These are phyloP conservation scores for Leucosticte australis DNA, from an alignment of 2,113 vertebrate species.

Conservation along the genomic window DNA sequence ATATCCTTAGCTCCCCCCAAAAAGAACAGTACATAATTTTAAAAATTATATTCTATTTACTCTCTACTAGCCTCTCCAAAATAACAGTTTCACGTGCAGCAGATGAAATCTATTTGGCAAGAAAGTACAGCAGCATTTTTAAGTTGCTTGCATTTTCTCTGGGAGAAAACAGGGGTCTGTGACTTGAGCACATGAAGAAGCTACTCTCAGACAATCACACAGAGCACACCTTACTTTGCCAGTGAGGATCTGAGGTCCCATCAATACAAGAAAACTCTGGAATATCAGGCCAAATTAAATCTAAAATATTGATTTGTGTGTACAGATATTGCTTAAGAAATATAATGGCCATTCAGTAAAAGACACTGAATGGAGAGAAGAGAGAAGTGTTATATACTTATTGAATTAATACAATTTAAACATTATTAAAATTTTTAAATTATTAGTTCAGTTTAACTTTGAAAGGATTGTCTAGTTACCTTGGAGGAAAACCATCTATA, in stretches of 20 bases:
- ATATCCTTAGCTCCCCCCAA: neutral
- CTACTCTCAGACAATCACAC: neutral
- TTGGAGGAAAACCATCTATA: neutral
- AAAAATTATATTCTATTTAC: neutral
- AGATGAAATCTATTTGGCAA: neutral
- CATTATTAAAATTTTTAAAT: neutral
- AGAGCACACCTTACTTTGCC: neutral
- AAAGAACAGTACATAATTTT: neutral
- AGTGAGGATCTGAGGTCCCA: neutral
- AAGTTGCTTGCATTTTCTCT: neutral
- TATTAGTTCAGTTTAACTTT: neutral
- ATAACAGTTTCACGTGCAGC: neutral
- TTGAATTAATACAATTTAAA: neutral
- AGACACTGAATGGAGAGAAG: neutral
- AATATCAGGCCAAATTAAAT: neutral
- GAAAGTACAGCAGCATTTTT: neutral
- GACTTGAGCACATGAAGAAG: neutral
- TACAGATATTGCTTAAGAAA: neutral
- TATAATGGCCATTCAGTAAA: neutral
- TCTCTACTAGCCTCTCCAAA: neutral
- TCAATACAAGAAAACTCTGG: neutral
- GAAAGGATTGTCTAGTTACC: neutral
- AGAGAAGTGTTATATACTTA: neutral
- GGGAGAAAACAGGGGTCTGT: neutral
- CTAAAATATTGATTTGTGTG: neutral